Conservation (phyloP, 2,888 invertebrate genomes). For the Acanthosepion pharaonis region DNA sequence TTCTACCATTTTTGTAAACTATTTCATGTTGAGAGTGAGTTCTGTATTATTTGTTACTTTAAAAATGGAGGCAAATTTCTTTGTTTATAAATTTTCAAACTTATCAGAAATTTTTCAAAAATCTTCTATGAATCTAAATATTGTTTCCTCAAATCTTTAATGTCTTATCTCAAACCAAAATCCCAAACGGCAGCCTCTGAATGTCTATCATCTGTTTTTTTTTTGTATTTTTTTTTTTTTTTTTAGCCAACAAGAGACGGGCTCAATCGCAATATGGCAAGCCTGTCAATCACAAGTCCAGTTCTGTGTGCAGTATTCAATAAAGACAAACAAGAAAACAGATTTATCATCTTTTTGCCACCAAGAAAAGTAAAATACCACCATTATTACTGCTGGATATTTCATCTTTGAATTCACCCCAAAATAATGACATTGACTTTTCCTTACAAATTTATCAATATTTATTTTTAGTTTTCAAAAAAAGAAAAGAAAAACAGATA, state of each 20-base stretch:
- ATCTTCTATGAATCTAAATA: too few species aligned
- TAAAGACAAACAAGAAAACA: constrained; percentile 51
- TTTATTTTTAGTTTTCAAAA: not conserved
- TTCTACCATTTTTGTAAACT: too few species aligned
- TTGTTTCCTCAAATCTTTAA: too few species aligned
- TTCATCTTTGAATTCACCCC: not conserved
- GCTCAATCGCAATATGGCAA: constrained; percentile 55
- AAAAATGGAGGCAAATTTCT: too few species aligned
- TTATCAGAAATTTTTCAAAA: too few species aligned
- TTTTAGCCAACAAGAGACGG: constrained; percentile 61
- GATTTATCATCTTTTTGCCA: not conserved
- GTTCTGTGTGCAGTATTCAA: constrained; percentile 63
- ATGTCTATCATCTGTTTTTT: not conserved
- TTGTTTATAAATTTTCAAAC: too few species aligned
- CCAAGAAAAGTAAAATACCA: not conserved
- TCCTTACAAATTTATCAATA: not conserved
- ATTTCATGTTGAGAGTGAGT: too few species aligned
- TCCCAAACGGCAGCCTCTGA: not conserved
- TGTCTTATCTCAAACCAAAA: not conserved
- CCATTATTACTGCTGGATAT: not conserved
- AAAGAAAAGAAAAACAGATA: not conserved
- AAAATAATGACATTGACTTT: not conserved
- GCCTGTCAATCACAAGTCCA: constrained; percentile 57
- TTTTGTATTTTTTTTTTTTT: constrained; percentile 45
- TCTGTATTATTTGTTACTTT: too few species aligned